Evolutionary conservation across 2,113 vertebrate genomes (phyloP).

Genomic region (Spea bombifrons): DNA sequence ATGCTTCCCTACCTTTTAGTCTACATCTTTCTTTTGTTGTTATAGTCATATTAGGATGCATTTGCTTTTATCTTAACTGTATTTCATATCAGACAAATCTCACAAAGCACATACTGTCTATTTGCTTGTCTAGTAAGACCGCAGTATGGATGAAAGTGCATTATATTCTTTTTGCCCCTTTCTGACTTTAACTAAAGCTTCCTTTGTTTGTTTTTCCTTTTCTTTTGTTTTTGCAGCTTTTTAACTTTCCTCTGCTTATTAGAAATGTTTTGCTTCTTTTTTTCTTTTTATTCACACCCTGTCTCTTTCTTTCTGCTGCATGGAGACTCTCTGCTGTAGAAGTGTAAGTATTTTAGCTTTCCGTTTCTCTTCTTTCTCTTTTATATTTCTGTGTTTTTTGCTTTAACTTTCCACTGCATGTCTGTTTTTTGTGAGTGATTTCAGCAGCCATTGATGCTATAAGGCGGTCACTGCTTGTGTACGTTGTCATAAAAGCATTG

Average conservation of each 20-base stretch:
- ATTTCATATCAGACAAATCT: no score
- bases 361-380: slow-evolving; percentile 49
- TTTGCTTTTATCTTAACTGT: no score
- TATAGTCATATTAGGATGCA: no score
- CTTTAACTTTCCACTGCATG: slow-evolving; percentile 56
- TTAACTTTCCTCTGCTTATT: slow-evolving; percentile 54
- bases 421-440: slow-evolving; percentile 54
- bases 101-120: no score
- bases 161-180: no score
- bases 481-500: no score
- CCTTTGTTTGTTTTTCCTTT: slow-evolving; percentile 56
- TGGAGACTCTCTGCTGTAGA: slow-evolving; percentile 97
- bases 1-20: no score
- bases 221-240: slow-evolving; percentile 57
- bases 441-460: slow-evolving; percentile 53
- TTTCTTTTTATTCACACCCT: slow-evolving; percentile 70
- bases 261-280: slow-evolving; percentile 68
- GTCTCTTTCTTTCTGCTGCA: slow-evolving; percentile 81
- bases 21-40: no score
- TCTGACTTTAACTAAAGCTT: background rate
- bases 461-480: background rate
- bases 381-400: slow-evolving; percentile 55
- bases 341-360: slow-evolving; percentile 85
- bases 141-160: background rate
- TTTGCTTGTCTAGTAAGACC: no score